Conservation (phyloP, 2,888 invertebrate genomes). For the Drosophila nigricruria region DNA sequence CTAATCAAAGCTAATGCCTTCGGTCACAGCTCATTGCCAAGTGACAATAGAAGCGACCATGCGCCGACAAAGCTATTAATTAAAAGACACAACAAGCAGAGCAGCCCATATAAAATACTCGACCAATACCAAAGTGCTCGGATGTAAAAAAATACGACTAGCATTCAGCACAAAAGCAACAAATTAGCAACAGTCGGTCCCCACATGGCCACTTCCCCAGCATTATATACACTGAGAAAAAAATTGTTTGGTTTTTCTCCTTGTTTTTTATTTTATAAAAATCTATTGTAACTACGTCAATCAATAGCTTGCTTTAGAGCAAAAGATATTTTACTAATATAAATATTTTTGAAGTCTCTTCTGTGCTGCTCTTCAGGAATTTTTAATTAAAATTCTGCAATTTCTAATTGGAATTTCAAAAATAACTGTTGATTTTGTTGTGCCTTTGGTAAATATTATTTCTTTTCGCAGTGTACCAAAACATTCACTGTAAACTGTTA, state of each 20-base stretch:
- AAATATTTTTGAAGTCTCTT: background rate
- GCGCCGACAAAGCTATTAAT: constrained; percentile 63
- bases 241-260: background rate
- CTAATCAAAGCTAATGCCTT: constrained; percentile 70
- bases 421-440: background rate
- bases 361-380: background rate
- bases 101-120: constrained; percentile 41
- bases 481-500: constrained; percentile 60
- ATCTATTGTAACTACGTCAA: background rate
- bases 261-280: background rate
- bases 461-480: constrained; percentile 16
- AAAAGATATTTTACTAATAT: background rate
- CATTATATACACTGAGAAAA: constrained; percentile 5
- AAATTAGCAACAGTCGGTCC: constrained; percentile 71
- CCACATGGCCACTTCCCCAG: constrained; percentile 19
- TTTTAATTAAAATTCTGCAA: background rate
- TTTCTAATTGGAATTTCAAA: constrained; percentile 1
- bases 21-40: constrained; percentile 59
- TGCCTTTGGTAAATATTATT: background rate
- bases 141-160: constrained; percentile 37
- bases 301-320: background rate
- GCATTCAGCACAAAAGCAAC: constrained; percentile 57
- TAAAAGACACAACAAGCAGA: constrained; percentile 42
- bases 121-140: constrained; percentile 40
- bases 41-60: constrained; percentile 59